Percentiles rank a stretch among this genome's conserved stretches.
These are phyloP conservation scores for Diceros bicornis DNA, from an alignment of 2,797 vertebrate species.

Conservation along the genomic window DNA sequence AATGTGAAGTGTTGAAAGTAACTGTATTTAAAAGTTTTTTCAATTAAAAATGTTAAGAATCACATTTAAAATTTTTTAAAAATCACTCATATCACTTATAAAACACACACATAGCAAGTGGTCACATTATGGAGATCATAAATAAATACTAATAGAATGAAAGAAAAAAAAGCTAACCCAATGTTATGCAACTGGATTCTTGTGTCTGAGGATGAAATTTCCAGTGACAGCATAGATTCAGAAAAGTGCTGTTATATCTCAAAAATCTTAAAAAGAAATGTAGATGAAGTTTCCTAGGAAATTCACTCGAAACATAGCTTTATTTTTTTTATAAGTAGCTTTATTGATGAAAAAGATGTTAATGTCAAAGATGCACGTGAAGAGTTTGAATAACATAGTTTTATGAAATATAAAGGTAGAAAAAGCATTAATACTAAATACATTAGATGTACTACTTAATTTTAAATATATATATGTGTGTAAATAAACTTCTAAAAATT, in stretches of 20 bases:
- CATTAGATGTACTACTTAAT: conserved; percentile 33
- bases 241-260: neutral
- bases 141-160: neutral
- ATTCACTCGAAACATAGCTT: conserved; percentile 11
- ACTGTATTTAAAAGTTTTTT: conserved; percentile 25
- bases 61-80: conserved; percentile 7
- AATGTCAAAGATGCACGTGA: neutral
- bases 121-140: conserved; percentile 6
- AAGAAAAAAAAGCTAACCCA: neutral
- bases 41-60: neutral
- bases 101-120: neutral
- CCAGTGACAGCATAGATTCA: neutral
- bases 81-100: neutral
- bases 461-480: neutral
- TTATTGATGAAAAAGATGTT: conserved; percentile 57
- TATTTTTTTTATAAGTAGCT: neutral
- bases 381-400: conserved; percentile 49
- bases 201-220: conserved; percentile 36
- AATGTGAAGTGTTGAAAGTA: conserved; percentile 31
- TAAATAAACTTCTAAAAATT: conserved; percentile 35
- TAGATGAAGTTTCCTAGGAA: conserved; percentile 49
- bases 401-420: conserved; percentile 39
- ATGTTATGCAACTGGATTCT: neutral
- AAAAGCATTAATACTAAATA: conserved; percentile 31
- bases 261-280: conserved; percentile 44